Evolutionary conservation across 2,797 vertebrate genomes (phyloP).

Genomic region (Gallinago stenura): DNA sequence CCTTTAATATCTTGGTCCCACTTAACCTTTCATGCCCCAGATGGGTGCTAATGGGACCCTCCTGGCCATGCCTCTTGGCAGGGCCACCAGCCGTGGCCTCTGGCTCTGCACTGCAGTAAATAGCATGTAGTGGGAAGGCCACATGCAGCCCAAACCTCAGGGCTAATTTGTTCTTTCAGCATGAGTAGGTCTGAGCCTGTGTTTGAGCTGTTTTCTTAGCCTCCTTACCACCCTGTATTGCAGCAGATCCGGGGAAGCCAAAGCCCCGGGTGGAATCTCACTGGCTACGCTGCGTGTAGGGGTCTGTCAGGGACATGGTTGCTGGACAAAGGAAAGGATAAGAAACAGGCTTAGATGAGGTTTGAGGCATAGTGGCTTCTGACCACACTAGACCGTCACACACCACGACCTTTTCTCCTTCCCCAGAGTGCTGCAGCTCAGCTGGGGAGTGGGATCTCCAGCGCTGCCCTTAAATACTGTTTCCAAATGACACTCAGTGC

Average conservation of each 20-base stretch:
- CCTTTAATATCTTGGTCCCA: background rate
- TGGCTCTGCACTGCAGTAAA: background rate
- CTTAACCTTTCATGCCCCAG: background rate
- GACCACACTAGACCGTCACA: background rate
- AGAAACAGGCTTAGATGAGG: background rate
- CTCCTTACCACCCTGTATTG: background rate
- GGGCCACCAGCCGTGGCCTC: background rate
- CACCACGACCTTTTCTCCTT: background rate
- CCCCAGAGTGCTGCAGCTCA: rapidly evolving
- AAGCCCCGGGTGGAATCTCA: background rate
- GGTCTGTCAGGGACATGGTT: background rate
- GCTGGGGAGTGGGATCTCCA: background rate
- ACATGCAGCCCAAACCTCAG: background rate
- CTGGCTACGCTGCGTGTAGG: background rate
- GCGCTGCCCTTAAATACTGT: background rate
- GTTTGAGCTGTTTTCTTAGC: background rate
- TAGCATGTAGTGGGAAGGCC: background rate
- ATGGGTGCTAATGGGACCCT: background rate
- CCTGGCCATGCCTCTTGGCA: rapidly evolving
- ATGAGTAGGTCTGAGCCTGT: background rate
- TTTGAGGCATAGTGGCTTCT: background rate
- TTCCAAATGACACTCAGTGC: background rate
- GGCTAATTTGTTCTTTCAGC: background rate
- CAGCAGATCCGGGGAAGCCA: background rate
- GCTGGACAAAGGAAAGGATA: background rate